Base-by-base conservation (phyloP, 2,888 invertebrate genomes). In the Scaptomyza polygonia region DNA sequence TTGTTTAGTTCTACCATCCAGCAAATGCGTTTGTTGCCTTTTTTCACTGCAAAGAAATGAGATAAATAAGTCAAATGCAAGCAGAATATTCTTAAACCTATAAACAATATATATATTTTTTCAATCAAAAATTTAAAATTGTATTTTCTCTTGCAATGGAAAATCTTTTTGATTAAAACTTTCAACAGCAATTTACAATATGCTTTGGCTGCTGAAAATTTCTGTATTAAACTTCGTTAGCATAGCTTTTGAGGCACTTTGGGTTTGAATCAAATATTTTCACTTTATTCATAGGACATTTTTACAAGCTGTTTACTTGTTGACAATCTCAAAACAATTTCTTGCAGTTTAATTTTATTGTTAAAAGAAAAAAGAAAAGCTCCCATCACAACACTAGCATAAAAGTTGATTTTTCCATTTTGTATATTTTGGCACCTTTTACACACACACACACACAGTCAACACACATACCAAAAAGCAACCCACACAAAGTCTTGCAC, bases 351-450 rank as follows among this genome's bases (percentile, higher is more conserved):
- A 63, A 66, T 64, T 61, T 76, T 55, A 54, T 48, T 8, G 48
- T 36, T 36, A 58, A 70, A 42, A 16, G 16, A 51, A 32, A 29
- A 40, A 44, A 57, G 62, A 21, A 52, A 56, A 40, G 30, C 44
- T n/a, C 43, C 43, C 52, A 39, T 36, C 58, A 59, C 59, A 81
- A 72, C 62, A 51, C 42, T 61, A 76, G 48, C 82, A 81, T 65
- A 75, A 81, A 79, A 64, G 56, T 62, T 75, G 79, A 56, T 63
- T 67, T 73, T 72, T 67, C 64, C 62, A 74, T 65, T 67, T 64
- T 61, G n/a, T 64, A 53, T 63, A 53, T 72, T 74, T 85, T 82
- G 79, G 79, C 82, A 85, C 86, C 77, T 79, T 79, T 74, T 79
- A 70, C 82, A 77, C 83, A 77, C 57, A 71, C 61, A 69, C 16